Percentiles rank a stretch among this genome's conserved stretches.
These are phyloP conservation scores for Montipora efflorescens DNA, from an alignment of 64 coral and sea anemone genomes.

Conservation along the genomic window DNA sequence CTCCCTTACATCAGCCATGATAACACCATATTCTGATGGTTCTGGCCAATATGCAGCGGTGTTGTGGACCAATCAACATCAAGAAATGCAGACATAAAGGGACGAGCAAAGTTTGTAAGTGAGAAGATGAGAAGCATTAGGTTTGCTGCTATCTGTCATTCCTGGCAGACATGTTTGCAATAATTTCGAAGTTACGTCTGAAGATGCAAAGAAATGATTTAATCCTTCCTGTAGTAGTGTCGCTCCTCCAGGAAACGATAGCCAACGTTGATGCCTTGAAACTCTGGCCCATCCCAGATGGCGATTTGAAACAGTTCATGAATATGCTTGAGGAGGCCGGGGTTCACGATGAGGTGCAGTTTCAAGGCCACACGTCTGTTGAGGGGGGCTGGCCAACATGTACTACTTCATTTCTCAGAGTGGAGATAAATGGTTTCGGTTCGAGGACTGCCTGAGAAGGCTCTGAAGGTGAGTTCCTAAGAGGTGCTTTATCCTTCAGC, in stretches of 20 bases:
- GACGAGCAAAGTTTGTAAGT: background rate
- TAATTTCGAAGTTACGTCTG: conserved; percentile 20
- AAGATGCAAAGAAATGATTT: conserved; percentile 40
- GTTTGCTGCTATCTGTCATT: conserved; percentile 9
- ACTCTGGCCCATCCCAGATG: background rate
- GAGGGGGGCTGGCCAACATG: no score
- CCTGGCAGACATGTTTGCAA: conserved; percentile 16
- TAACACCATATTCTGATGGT: background rate
- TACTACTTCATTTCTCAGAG: no score
- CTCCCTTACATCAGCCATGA: background rate
- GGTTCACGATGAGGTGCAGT: background rate
- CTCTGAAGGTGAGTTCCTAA: no score
- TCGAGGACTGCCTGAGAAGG: no score
- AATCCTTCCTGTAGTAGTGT: conserved; percentile 28
- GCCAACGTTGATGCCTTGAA: background rate
- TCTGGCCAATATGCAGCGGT: background rate
- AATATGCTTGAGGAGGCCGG: background rate
- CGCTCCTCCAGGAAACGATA: background rate
- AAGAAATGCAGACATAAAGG: background rate
- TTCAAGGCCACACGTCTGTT: background rate
- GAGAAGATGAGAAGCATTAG: background rate
- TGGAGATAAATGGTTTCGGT: no score
- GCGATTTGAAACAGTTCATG: background rate
- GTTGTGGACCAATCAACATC: background rate
- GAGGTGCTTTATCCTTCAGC: no score